Percentiles rank a stretch among this genome's conserved stretches.
These are phyloP conservation scores for Gallinago undulata DNA, from an alignment of 2,113 vertebrate species.

Conservation along the genomic window DNA sequence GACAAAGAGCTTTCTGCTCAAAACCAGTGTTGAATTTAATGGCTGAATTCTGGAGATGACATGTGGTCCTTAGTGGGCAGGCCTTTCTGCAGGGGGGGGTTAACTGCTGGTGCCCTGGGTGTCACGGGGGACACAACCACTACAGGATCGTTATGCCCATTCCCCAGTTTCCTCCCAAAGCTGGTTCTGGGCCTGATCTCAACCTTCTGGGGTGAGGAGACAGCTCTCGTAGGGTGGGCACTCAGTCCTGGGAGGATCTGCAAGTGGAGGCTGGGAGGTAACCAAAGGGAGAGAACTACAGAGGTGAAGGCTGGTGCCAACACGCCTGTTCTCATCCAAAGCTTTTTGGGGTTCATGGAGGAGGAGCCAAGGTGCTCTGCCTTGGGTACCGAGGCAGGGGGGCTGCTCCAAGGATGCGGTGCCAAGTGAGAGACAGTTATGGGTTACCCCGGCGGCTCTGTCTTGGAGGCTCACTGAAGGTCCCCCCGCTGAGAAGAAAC, in stretches of 20 bases:
- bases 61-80: background rate
- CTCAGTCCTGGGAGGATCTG: background rate
- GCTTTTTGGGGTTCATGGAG: background rate
- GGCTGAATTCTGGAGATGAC: background rate
- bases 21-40: background rate
- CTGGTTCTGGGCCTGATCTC: background rate
- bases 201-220: background rate
- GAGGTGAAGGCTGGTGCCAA: background rate
- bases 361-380: background rate
- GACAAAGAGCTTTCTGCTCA: background rate
- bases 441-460: accelerated
- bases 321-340: background rate
- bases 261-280: background rate
- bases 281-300: background rate
- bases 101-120: background rate
- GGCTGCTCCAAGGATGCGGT: background rate
- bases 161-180: background rate
- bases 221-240: background rate
- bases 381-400: background rate
- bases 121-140: background rate
- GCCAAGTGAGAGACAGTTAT: background rate
- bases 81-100: background rate
- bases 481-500: background rate
- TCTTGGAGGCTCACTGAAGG: background rate
- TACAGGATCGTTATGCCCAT: background rate